Percentiles rank a stretch among this genome's conserved stretches.
These are phyloP conservation scores for Sebastes hubbsi DNA, from an alignment of 2,797 vertebrate genomes.

Conservation along the genomic window DNA sequence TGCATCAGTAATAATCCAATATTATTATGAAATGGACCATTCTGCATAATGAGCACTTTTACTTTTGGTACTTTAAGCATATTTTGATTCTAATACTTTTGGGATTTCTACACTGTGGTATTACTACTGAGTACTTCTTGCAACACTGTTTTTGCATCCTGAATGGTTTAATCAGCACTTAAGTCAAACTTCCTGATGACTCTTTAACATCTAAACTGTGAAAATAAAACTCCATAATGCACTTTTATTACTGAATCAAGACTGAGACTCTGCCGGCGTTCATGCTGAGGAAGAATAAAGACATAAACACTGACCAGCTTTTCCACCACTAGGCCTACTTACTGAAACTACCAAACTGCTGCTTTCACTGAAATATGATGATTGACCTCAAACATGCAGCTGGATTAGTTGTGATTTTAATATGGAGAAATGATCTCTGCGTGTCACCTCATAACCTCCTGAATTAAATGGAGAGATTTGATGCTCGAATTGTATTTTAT, in stretches of 20 bases:
- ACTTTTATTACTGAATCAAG: not conserved
- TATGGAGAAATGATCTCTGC: constrained; percentile 40
- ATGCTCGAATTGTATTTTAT: constrained; percentile 33
- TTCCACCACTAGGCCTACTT: not conserved
- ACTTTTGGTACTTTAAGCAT: too few species aligned
- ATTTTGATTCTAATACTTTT: too few species aligned
- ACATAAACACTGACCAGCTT: not conserved
- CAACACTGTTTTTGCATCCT: not conserved
- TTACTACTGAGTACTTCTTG: not conserved
- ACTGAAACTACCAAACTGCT: not conserved
- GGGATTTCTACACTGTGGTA: not conserved
- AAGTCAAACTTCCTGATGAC: not conserved
- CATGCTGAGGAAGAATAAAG: not conserved
- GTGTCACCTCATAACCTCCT: constrained; percentile 14
- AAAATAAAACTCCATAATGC: not conserved
- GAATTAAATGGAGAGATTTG: constrained; percentile 63
- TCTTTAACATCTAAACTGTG: not conserved
- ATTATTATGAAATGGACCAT: not conserved
- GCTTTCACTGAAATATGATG: constrained; percentile 26
- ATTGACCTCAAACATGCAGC: constrained; percentile 38
- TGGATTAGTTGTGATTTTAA: constrained; percentile 68
- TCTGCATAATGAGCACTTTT: not conserved
- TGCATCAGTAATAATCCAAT: not conserved
- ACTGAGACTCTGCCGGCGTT: not conserved
- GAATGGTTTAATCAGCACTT: not conserved